These are phyloP conservation scores for Pilophorus perplexus DNA, from an alignment of 2,888 invertebrate species.

Conservation along the genomic window DNA sequence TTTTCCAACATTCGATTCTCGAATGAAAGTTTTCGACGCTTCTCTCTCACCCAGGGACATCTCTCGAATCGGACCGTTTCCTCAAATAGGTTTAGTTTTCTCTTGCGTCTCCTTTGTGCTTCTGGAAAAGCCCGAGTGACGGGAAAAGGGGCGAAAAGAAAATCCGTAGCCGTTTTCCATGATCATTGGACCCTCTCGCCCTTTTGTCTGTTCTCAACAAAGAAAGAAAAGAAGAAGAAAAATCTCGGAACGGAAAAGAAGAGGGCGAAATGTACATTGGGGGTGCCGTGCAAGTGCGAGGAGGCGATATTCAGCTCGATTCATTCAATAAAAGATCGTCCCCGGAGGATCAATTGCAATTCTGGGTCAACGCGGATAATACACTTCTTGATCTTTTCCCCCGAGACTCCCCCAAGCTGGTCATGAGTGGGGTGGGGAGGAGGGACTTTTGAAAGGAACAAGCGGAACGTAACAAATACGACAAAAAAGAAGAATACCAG, in stretches of 20 bases:
- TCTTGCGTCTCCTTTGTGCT: neutral
- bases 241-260: neutral
- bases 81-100: no score
- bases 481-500: slow-evolving; percentile 25
- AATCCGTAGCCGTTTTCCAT: slow-evolving; percentile 16
- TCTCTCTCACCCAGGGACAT: no score
- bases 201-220: neutral
- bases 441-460: slow-evolving; percentile 26
- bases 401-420: no score
- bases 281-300: slow-evolving; percentile 3
- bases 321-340: slow-evolving; percentile 37
- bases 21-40: no score
- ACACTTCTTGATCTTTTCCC: slow-evolving; percentile 27
- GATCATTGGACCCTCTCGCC: neutral
- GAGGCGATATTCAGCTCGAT: slow-evolving; percentile 31
- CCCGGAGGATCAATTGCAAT: slow-evolving; percentile 34
- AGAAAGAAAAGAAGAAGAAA: neutral
- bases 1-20: no score
- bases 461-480: slow-evolving; percentile 30
- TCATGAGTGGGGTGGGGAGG: neutral
- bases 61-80: no score
- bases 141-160: neutral
- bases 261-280: neutral
- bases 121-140: neutral
- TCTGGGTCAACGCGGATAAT: slow-evolving; percentile 32